These are phyloP conservation scores for Dromius quadrimaculatus DNA, from an alignment of 2,888 invertebrate species.

Conservation along the genomic window DNA sequence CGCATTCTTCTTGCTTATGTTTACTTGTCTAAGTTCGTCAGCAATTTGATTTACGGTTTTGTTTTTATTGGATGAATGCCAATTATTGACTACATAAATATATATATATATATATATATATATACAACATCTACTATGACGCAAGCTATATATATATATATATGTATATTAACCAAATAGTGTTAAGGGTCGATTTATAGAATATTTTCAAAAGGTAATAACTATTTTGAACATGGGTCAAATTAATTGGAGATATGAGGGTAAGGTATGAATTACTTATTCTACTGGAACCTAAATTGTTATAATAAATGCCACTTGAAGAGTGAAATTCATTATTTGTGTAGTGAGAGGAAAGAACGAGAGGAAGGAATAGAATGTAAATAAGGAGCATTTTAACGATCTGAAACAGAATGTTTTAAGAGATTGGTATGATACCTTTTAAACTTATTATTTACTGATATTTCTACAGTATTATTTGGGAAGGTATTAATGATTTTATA, in stretches of 20 bases:
- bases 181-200: not conserved
- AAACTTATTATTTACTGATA: conserved; percentile 45
- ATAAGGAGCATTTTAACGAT: conserved; percentile 21
- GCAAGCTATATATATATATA: too few relatives aligned
- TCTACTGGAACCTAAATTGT: conserved; percentile 18
- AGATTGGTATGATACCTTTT: conserved; percentile 46
- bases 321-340: too few relatives aligned
- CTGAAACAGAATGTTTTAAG: conserved; percentile 53
- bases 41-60: too few relatives aligned
- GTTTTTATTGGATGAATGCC: too few relatives aligned
- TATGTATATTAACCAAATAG: too few relatives aligned
- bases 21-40: too few relatives aligned
- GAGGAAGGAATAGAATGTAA: not conserved
- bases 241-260: conserved; percentile 2
- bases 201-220: not conserved
- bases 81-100: too few relatives aligned
- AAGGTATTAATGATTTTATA: conserved; percentile 33
- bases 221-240: not conserved
- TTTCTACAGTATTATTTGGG: conserved; percentile 38
- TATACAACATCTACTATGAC: too few relatives aligned
- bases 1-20: too few relatives aligned
- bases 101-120: too few relatives aligned
- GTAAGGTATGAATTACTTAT: too few relatives aligned
- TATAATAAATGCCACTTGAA: conserved; percentile 39
- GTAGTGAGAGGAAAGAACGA: too few relatives aligned